These are phyloP conservation scores for Myiopsitta monachus DNA, from an alignment of 2,113 vertebrate species.

Conservation along the genomic window DNA sequence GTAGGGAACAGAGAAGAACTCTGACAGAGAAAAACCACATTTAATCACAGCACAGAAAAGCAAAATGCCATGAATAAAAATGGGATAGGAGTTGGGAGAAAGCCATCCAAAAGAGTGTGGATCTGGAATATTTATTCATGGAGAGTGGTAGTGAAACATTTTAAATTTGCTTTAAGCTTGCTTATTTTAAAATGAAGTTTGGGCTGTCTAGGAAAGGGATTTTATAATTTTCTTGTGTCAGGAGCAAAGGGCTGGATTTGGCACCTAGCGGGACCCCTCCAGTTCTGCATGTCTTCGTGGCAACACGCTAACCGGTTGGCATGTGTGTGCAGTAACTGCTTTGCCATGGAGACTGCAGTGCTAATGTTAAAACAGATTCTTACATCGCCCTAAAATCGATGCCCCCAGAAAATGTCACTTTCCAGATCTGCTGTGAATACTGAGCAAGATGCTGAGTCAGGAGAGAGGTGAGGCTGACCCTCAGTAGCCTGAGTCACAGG, in stretches of 20 bases:
- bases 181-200: background rate
- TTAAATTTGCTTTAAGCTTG: background rate
- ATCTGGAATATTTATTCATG: background rate
- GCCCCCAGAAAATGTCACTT: background rate
- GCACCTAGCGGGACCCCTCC: background rate
- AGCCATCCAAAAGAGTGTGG: background rate
- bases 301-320: background rate
- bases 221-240: conserved; percentile 1
- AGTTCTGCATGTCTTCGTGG: background rate
- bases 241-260: conserved; percentile 1
- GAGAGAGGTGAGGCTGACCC: background rate
- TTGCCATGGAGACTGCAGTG: background rate
- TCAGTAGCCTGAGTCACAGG: background rate
- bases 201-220: background rate
- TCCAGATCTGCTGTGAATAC: background rate
- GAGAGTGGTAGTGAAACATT: background rate
- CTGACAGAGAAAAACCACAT: background rate
- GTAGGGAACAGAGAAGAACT: background rate
- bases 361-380: background rate
- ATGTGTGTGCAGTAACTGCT: background rate
- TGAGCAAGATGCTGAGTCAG: background rate
- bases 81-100: background rate
- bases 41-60: background rate
- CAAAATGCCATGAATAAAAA: background rate
- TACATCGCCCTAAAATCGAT: background rate